Percentiles rank a stretch among this genome's conserved stretches.
phyloP scores from a whole-genome alignment of 2,113 vertebrate species.

The Halcyon malimbica region DNA sequence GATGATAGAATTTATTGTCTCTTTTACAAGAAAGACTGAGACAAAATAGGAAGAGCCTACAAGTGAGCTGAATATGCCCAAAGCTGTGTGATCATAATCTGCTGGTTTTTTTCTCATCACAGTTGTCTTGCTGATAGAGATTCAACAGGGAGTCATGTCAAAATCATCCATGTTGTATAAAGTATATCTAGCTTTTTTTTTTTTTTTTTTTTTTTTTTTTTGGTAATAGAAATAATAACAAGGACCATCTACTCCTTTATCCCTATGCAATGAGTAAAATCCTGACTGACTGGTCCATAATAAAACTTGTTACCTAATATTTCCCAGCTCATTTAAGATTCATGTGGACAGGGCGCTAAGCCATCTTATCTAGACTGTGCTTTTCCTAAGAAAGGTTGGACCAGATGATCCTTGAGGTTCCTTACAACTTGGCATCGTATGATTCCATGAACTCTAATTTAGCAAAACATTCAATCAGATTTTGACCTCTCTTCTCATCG shows the following conservation, averaged over 20 bases:
- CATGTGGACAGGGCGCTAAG: not conserved
- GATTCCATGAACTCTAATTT: not conserved
- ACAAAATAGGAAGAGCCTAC: not conserved
- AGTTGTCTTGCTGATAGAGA: not conserved
- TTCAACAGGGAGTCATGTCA: not conserved
- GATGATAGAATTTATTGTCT: not conserved
- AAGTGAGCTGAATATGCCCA: fast-evolving
- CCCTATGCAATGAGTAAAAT: not conserved
- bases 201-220: not conserved
- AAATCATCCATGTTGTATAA: not conserved
- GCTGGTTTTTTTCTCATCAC: not conserved
- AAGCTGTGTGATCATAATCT: not conserved
- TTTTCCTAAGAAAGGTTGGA: not conserved
- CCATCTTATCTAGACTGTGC: not conserved
- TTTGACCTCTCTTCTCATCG: not conserved
- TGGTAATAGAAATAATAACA: not conserved
- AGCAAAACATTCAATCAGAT: not conserved
- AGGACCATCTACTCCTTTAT: not conserved
- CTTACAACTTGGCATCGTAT: not conserved
- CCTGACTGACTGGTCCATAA: not conserved
- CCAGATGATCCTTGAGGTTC: not conserved
- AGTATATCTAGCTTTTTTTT: not conserved
- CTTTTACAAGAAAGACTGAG: not conserved
- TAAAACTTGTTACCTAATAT: not conserved
- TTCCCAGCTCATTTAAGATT: not conserved